A percentile compares a stretch with the other conserved stretches of the same genome.
Conservation (phyloP, 2,888 invertebrate genomes). For the Plebejus argus region DNA sequence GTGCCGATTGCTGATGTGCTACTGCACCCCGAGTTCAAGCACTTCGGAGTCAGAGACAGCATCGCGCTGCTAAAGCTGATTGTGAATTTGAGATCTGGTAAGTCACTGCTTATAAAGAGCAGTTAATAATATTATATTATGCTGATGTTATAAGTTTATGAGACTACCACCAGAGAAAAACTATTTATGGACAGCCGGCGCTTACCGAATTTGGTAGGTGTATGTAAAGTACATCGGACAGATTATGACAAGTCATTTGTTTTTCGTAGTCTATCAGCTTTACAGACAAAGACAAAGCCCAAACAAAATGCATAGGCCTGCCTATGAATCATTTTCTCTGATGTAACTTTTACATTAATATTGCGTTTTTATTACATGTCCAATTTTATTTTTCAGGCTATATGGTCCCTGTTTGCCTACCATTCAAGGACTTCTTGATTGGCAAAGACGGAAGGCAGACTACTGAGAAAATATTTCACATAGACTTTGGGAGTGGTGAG, state of each 20-base stretch:
- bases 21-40: constrained; percentile 69
- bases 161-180: constrained; percentile 48
- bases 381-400: constrained; percentile 53
- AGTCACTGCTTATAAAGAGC: constrained; percentile 40
- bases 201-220: no score
- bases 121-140: no score
- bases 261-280: no score
- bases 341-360: no score
- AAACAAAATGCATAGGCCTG: no score
- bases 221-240: no score
- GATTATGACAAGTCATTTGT: no score
- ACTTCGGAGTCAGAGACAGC: constrained; percentile 60
- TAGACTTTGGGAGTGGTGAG: constrained; percentile 63
- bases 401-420: constrained; percentile 67
- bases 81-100: constrained; percentile 58
- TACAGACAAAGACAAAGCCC: no score
- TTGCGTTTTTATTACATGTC: background rate
- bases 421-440: constrained; percentile 58
- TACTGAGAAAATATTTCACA: constrained; percentile 51
- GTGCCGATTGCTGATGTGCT: constrained; percentile 69
- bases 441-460: constrained; percentile 48
- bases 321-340: no score
- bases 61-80: constrained; percentile 63
- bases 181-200: no score
- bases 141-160: constrained; percentile 43